Evolutionary conservation across 1,140 invertebrate species (phyloP).

Genomic region (Mesaphorura yosii): DNA sequence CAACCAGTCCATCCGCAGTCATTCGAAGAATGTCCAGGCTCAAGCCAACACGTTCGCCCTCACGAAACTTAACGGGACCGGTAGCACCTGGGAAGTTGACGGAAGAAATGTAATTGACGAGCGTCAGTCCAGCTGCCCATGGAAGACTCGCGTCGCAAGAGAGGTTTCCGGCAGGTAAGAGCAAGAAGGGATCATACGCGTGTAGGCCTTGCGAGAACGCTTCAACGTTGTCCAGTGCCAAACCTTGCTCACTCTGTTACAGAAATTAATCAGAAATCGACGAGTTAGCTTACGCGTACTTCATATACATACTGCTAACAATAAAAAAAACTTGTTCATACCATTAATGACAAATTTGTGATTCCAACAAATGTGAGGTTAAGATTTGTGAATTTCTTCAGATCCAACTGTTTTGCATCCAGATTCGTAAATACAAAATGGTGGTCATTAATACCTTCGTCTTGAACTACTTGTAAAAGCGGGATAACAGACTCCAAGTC

Average conservation of each 20-base stretch:
- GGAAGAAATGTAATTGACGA: constrained; percentile 67
- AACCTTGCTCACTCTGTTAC: constrained; percentile 65
- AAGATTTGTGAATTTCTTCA: constrained; percentile 23
- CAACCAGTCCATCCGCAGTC: constrained; percentile 31
- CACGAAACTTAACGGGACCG: constrained; percentile 64
- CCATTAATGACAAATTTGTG: too few species aligned
- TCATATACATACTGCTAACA: background rate
- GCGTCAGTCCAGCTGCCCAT: constrained; percentile 64
- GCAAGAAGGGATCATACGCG: constrained; percentile 52
- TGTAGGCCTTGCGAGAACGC: constrained; percentile 59
- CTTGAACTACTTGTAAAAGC: background rate
- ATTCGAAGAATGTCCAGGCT: constrained; percentile 22
- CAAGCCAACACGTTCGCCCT: constrained; percentile 46
- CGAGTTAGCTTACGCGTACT: background rate
- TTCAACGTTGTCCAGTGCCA: constrained; percentile 67
- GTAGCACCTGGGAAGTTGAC: constrained; percentile 61
- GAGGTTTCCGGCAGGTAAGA: constrained; percentile 50
- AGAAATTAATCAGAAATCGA: constrained; percentile 16
- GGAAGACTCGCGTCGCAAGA: constrained; percentile 54
- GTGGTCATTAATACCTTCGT: constrained; percentile 53
- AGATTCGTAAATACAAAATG: constrained; percentile 58
- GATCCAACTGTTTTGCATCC: constrained; percentile 26
- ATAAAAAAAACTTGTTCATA: too few species aligned
- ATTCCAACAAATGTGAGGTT: too few species aligned
- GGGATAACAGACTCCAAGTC: constrained; percentile 15